Evolutionary conservation across 2,888 invertebrate species (phyloP), one percentile per base, ranked within the genome.

Genomic region (Prenolepis imparis): DNA sequence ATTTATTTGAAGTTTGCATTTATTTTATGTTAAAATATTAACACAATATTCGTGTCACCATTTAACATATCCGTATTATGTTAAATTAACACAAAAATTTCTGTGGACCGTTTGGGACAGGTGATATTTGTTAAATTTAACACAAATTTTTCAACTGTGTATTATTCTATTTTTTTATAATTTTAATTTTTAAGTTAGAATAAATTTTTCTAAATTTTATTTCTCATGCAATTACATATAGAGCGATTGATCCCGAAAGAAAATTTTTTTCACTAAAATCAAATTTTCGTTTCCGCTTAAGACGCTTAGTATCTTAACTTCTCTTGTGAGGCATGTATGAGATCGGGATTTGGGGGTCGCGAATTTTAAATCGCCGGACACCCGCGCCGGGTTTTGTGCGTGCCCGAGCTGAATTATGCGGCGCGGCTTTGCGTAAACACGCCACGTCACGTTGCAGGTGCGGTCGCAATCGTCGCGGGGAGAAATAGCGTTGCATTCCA

Each of bases 401-500:
- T 48, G 59, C 57, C 6, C 57, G 78, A 44, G 21, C 11, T 44
- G 44, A 70, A 78, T 77, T 52, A 52, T 28, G 66, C 15, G 41
- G 57, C 15, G 57, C 32, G 32, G 2, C 4, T 78, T 57, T 41
- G 32, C 68, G 41, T 78, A 78, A 57, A 57, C 57, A 70, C 57
- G 18, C 57, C 44, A 39, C 12, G 44, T 12, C 48, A 36, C 32
- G 48, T n/a, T 48, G 74, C 41, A 72, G 52, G 72, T 66, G 55
- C 82, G 28, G 70, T 44, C 8, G 44, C 70, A 78, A 70, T 78
- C 78, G 75, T 44, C 72, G 84, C 77, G 32, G 75, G 36, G 52
- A 44, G 82, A 55, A 84, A 87, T 52, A 73, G 66, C 28, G 59
- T 73, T 64, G 84, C 85, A 74, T 87, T 83, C 84, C 83, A 77